phyloP scores from a whole-genome alignment of 2,888 invertebrate species.

The Parthenolecanium corni region DNA sequence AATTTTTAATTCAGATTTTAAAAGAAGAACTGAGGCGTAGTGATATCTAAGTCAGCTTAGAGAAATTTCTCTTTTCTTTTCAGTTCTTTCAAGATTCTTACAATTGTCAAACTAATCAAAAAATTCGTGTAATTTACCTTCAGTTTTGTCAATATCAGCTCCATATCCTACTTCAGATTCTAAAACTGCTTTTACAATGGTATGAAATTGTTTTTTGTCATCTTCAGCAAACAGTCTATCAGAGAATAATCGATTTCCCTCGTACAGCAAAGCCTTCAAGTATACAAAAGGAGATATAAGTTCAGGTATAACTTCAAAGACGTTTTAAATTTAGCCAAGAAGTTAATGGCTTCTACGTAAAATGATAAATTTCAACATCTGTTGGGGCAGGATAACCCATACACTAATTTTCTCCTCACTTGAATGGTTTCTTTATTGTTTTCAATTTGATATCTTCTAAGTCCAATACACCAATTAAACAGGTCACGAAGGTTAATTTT shows the following conservation, averaged over 20 bases:
- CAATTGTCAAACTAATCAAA: too few relatives aligned
- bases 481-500: slow-evolving; percentile 64
- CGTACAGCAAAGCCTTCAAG: slow-evolving; percentile 56
- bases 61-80: too few relatives aligned
- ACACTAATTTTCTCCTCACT: too few relatives aligned
- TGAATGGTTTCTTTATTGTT: slow-evolving; percentile 34
- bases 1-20: too few relatives aligned
- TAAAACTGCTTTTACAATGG: slow-evolving; percentile 39
- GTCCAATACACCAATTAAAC: slow-evolving; percentile 55
- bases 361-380: too few relatives aligned
- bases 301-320: too few relatives aligned
- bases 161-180: slow-evolving; percentile 7
- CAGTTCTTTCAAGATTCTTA: too few relatives aligned
- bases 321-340: too few relatives aligned
- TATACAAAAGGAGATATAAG: not conserved
- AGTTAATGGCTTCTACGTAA: too few relatives aligned
- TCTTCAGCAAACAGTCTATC: slow-evolving; percentile 57
- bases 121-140: slow-evolving; percentile 3
- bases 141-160: not conserved
- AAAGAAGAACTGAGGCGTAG: too few relatives aligned
- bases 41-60: too few relatives aligned
- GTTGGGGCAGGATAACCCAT: too few relatives aligned
- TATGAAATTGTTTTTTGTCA: slow-evolving; percentile 53
- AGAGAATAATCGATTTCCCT: slow-evolving; percentile 61
- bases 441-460: slow-evolving; percentile 48